Base-by-base conservation (phyloP, 2,797 vertebrate species). In the Caiman crocodilus region DNA sequence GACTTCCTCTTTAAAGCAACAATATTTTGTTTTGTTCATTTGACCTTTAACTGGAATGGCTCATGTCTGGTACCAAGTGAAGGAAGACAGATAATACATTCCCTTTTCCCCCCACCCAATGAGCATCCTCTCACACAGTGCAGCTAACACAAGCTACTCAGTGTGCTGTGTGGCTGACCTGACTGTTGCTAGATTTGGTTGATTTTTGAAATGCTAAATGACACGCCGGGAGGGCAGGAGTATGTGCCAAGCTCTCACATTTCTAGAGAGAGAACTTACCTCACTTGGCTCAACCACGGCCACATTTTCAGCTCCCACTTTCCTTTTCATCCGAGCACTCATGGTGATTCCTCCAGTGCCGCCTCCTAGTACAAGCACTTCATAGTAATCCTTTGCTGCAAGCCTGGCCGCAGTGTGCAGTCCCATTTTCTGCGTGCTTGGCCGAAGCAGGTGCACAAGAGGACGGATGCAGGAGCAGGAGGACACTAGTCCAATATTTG, bases 261-360 rank as follows among this genome's bases (percentile, higher is more conserved):
- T 50, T 50, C 42, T 50, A 50, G 42, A 0, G 58, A 63, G 28
- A 30, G 73, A 20, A 35, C 84, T 91, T 94, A 98, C 99, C 98
- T 99, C 97, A 5, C 98, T 99, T n/a, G 99, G 99, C 95, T 99
- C 99, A 91, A 99, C 98, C 1, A 99, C 96, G 23, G 99, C 99
- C 94, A 99, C 99, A 0, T 99, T 99, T 84, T 95, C 98, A 7
- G 98, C 98, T 12, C 99, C 99, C 21, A 99, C 92, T 93, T 97
- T 98, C 95, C 98, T 98, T 97, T 99, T 99, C 99, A 99, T 98
- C 4, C 99, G 98, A 13, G 99, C 97, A 0, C 99, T 98, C 99
- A 99, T 99, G 28, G 98, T 2, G 30, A 99, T 98, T 6, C 99
- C 99, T 0, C 99, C 99, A 14, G 97, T 97, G 7, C 99, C 99